These are phyloP conservation scores for Micromussa lordhowensis DNA, from an alignment of 92 coral and sea anemone species.

Conservation along the genomic window DNA sequence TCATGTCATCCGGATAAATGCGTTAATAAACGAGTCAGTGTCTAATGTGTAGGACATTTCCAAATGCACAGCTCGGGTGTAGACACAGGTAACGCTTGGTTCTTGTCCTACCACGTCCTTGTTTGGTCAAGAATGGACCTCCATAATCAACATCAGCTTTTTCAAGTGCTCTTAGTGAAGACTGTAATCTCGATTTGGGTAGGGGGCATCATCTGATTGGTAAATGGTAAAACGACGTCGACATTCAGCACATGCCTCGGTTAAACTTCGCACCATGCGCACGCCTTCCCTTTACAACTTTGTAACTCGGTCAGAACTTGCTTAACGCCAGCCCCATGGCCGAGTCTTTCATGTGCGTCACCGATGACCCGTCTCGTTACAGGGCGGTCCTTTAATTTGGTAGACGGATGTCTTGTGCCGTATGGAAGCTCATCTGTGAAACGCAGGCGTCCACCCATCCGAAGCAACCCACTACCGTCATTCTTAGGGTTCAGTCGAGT, in stretches of 20 bases:
- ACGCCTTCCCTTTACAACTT: conserved; percentile 44
- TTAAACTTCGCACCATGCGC: conserved; percentile 4
- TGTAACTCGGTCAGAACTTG: conserved; percentile 40
- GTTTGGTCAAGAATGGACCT: conserved; percentile 48
- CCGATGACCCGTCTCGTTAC: conserved; percentile 41
- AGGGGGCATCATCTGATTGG: conserved; percentile 51
- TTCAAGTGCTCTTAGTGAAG: conserved; percentile 51
- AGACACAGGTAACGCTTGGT: conserved; percentile 5
- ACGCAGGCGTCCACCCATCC: conserved; percentile 40
- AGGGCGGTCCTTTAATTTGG: conserved; percentile 31
- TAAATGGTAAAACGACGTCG: conserved; percentile 36
- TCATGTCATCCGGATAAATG: conserved; percentile 1
- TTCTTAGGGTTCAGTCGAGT: conserved; percentile 12
- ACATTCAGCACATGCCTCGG: conserved; percentile 31
- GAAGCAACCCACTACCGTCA: conserved; percentile 8
- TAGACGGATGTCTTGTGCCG: conserved; percentile 23
- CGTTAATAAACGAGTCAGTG: not conserved
- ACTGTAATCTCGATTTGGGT: conserved; percentile 39
- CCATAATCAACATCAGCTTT: conserved; percentile 44
- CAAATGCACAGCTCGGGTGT: not conserved
- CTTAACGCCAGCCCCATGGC: conserved; percentile 62
- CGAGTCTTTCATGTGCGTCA: not conserved
- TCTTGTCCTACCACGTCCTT: conserved; percentile 49
- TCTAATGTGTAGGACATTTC: not conserved
- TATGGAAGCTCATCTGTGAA: conserved; percentile 47